phyloP scores from a whole-genome alignment of 2,888 invertebrate genomes.

The Andricus quercusramuli region DNA sequence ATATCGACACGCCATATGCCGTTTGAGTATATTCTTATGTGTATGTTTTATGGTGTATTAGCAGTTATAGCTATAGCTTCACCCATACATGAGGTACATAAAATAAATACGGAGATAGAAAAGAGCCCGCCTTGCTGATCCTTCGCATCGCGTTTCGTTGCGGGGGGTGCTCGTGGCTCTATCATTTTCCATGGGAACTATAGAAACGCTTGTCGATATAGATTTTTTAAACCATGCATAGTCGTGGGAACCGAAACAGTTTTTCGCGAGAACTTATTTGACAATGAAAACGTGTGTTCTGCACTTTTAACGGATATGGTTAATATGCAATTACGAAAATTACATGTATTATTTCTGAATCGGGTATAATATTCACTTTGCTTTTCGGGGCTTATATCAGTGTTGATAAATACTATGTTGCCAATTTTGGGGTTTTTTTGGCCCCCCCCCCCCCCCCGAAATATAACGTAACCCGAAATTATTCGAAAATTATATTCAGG shows the following conservation, averaged over 20 bases:
- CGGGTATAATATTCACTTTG: no score
- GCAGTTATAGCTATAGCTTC: conserved; percentile 3
- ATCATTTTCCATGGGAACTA: conserved; percentile 65
- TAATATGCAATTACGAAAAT: conserved; percentile 8
- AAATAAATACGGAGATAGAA: conserved; percentile 61
- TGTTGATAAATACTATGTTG: no score
- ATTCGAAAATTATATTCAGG: no score
- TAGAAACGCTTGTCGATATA: conserved; percentile 57
- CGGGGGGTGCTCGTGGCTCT: conserved; percentile 59
- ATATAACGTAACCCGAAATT: no score
- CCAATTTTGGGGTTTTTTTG: no score
- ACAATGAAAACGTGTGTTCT: conserved; percentile 7
- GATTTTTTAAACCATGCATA: conserved; percentile 2
- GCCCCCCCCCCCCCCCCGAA: no score
- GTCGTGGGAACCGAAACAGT: conserved; percentile 37
- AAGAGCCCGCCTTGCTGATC: conserved; percentile 54
- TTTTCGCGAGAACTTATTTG: conserved; percentile 15
- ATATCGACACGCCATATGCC: conserved; percentile 63
- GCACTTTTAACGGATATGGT: conserved; percentile 11
- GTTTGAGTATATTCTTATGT: conserved; percentile 40
- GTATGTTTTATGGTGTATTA: conserved; percentile 1
- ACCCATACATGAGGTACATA: conserved; percentile 43
- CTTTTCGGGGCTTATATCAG: no score
- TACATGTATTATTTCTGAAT: no score
- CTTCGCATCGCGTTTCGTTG: conserved; percentile 61